phyloP scores from a whole-genome alignment of 2,113 vertebrate genomes.

The Glaucidium brasilianum region DNA sequence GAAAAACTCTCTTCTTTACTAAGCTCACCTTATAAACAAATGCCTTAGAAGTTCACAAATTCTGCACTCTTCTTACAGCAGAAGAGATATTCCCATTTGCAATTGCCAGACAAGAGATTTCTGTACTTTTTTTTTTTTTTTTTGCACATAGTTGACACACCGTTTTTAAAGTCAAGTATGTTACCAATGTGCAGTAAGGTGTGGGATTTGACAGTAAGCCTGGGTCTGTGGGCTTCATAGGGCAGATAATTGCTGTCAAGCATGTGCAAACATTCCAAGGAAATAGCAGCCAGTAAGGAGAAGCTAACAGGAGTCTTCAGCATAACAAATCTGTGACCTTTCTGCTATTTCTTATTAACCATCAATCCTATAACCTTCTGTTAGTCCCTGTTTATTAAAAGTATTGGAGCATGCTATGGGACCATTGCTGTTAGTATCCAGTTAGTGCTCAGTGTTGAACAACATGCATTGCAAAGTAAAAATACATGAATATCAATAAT shows the following conservation, averaged over 20 bases:
- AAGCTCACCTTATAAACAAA: not conserved
- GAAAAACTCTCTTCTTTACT: not conserved
- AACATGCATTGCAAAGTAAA: not conserved
- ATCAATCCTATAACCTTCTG: not conserved
- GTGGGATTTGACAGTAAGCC: slow-evolving; percentile 1
- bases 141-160: not conserved
- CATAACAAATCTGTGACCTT: not conserved
- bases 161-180: not conserved
- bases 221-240: not conserved
- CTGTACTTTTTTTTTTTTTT: not conserved
- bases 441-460: not conserved
- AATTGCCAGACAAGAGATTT: not conserved
- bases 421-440: not conserved
- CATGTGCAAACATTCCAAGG: not conserved
- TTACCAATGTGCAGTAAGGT: not conserved
- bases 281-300: not conserved
- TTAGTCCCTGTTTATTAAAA: not conserved
- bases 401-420: not conserved
- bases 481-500: not conserved
- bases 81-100: rapidly evolving
- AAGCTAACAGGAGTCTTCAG: not conserved
- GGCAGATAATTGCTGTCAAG: not conserved
- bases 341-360: not conserved
- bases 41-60: not conserved
- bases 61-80: not conserved